A percentile compares a stretch with the other conserved stretches of the same genome.
Evolutionary conservation across 2,797 vertebrate genomes (phyloP).

Genomic region (Gymnoscopelus braueri): DNA sequence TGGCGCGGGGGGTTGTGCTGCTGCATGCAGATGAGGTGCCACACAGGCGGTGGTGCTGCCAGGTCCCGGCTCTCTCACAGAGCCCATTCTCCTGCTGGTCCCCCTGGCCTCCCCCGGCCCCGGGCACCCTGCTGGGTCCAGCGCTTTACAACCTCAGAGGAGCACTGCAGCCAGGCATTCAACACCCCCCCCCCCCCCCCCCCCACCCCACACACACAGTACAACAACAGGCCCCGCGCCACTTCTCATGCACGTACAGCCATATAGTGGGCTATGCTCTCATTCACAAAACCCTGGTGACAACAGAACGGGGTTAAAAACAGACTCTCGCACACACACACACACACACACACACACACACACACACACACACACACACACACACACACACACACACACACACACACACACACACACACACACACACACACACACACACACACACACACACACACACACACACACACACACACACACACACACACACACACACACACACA

Average conservation of each 20-base stretch:
- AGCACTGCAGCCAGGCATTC: conserved; percentile 78
- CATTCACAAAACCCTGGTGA: conserved; percentile 71
- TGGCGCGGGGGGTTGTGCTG: conserved; percentile 90
- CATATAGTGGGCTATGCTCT: conserved; percentile 71
- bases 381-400: conserved; percentile 49
- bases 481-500: conserved; percentile 19
- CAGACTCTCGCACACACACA: conserved; percentile 12
- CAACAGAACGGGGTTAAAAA: conserved; percentile 52
- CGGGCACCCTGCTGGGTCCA: conserved; percentile 92
- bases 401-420: conserved; percentile 9
- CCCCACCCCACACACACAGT: too few relatives aligned
- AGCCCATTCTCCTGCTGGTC: conserved; percentile 85
- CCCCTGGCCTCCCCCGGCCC: conserved; percentile 77
- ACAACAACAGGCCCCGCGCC: conserved; percentile 66
- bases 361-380: conserved; percentile 32
- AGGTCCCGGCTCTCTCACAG: conserved; percentile 92
- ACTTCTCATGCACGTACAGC: conserved; percentile 79
- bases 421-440: conserved; percentile 20
- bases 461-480: conserved; percentile 27
- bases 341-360: conserved; percentile 12
- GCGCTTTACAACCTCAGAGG: conserved; percentile 87
- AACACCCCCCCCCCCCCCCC: conserved; percentile 17
- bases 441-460: conserved; percentile 25
- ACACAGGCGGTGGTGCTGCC: conserved; percentile 85
- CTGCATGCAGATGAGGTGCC: conserved; percentile 98